phyloP scores from a whole-genome alignment of 2,113 vertebrate species.

The Hippolais icterina region DNA sequence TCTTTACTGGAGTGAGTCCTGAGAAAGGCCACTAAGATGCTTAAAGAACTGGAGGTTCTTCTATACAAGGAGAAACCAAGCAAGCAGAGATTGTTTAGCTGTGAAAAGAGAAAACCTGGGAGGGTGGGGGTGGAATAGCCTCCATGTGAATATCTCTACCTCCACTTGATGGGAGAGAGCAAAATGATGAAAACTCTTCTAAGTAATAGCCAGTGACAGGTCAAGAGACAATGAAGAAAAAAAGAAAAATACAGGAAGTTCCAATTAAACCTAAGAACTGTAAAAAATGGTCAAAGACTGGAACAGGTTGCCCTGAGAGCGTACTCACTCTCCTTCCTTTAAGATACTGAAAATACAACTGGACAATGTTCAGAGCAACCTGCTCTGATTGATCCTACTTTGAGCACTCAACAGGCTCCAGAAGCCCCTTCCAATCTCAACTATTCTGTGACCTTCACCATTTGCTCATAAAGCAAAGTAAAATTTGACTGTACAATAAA shows the following conservation, averaged over 20 bases:
- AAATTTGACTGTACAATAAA: neutral
- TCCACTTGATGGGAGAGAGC: neutral
- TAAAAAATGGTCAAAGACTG: neutral
- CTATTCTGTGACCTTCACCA: neutral
- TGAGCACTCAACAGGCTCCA: neutral
- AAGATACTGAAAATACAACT: neutral
- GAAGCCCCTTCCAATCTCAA: neutral
- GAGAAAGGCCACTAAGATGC: neutral
- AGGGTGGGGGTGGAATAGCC: rapidly evolving
- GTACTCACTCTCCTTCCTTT: neutral
- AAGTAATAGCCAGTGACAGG: neutral
- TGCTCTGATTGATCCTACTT: neutral
- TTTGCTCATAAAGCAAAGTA: neutral
- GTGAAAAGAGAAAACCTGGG: neutral
- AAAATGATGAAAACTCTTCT: neutral
- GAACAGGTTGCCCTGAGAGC: neutral
- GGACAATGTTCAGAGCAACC: neutral
- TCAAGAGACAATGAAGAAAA: neutral
- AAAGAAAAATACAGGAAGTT: neutral
- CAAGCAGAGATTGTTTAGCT: neutral
- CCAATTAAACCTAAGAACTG: neutral
- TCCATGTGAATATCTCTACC: neutral
- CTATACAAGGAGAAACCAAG: neutral
- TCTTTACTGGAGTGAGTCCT: neutral
- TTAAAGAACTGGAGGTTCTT: neutral